Evolutionary conservation across 2,113 vertebrate species (phyloP), one percentile per base, ranked within the genome.

Genomic region (Hyperopisus bebe): DNA sequence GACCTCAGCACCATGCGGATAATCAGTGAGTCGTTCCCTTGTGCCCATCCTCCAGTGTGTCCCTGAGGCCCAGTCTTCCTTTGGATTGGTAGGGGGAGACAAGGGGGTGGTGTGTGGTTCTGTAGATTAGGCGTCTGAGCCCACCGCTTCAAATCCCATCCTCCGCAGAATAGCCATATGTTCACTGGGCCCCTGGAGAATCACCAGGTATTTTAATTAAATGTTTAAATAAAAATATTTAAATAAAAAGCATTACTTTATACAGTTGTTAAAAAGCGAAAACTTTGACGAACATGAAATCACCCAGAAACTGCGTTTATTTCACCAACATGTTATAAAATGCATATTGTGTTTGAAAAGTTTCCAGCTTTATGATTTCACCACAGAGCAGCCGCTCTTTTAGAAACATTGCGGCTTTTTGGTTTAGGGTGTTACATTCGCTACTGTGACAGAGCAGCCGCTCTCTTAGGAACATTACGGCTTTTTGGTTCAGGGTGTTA

Each of bases 1-100:
- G 97, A 99, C 94, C 92, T 99, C 17, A 90, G 90, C 91, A 95
- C 96, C 82, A 96, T 99, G 97, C 96, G 97, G 94, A 96, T 99
- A 92, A 97, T 95, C 95, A 98, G 98, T 99, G 95, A 95, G 98
- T 94, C 88, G 90, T 90, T 48, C 80, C 89, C 42, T 42, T 46
- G 89, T 51, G 87, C 90, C 90, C 92, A 84, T 90, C 74, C 70
- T 82, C 70, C 24, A 46, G 91, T 13, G 39, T 3, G 27, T 70
- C 10, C 66, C 66, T 11, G 66, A 15, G n/a, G 9, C 10, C 11
- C 27, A 10, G 3, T 31, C 27, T 35, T 5, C 27, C 66, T 58
- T 21, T 58, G 21, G 13, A 11, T 5, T 44, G 70, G 27, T 9
- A 46, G 47, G 24, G 27, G 3, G 83, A 85, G 19, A 17, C 4